Evolutionary conservation across 1,140 invertebrate genomes (phyloP).

Genomic region (Papilio dardanus): DNA sequence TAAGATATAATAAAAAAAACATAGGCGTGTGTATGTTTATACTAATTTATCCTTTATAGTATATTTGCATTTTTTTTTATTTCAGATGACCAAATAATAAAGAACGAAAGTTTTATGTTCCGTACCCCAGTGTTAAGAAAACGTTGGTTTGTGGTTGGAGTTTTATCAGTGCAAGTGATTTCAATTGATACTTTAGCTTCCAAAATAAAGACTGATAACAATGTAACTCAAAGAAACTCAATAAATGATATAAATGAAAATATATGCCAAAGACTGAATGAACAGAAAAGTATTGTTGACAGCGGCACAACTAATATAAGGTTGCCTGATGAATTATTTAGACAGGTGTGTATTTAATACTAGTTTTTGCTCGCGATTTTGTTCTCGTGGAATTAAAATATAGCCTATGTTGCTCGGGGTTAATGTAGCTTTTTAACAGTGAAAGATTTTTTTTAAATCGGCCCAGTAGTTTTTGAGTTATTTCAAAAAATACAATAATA

Average conservation of each 20-base stretch:
- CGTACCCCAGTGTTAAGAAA: slow-evolving; percentile 66
- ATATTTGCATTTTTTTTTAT: slow-evolving; percentile 38
- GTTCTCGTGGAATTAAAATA: too few relatives aligned
- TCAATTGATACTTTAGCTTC: slow-evolving; percentile 18
- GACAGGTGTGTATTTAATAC: slow-evolving; percentile 61
- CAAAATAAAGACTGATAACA: slow-evolving; percentile 40
- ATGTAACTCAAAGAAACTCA: slow-evolving; percentile 21
- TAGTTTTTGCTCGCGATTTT: too few relatives aligned
- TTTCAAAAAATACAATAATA: too few relatives aligned
- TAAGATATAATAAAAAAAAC: too few relatives aligned
- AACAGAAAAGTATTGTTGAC: slow-evolving; percentile 73
- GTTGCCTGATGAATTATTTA: slow-evolving; percentile 63
- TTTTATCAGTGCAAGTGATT: slow-evolving; percentile 54
- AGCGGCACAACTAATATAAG: slow-evolving; percentile 75
- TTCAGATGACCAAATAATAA: slow-evolving; percentile 51
- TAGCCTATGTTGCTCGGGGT: too few relatives aligned
- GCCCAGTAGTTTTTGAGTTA: too few relatives aligned
- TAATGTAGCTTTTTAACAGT: too few relatives aligned
- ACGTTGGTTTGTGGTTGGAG: slow-evolving; percentile 72
- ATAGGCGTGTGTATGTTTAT: too few relatives aligned
- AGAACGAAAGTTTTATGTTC: slow-evolving; percentile 45
- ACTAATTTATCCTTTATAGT: too few relatives aligned
- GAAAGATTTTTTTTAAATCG: too few relatives aligned
- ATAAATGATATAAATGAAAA: slow-evolving; percentile 49
- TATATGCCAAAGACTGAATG: slow-evolving; percentile 61